Evolutionary conservation across 2,888 invertebrate species (phyloP).

Genomic region (Cantharis lateralis): DNA sequence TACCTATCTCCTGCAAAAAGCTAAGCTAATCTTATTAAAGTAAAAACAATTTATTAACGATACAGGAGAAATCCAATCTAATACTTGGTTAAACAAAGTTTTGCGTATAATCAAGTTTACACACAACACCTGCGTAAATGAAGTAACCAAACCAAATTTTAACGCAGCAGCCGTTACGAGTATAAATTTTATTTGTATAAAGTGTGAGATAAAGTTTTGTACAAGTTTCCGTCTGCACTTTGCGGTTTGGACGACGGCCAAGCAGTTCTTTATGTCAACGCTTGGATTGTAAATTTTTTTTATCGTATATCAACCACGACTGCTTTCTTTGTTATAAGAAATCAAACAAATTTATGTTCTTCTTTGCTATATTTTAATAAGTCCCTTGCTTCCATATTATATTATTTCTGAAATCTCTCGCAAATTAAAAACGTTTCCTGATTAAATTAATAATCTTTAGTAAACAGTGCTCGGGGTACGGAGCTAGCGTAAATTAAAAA

Average conservation of each 20-base stretch:
- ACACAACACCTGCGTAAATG: slow-evolving; percentile 11
- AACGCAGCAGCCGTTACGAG: slow-evolving; percentile 12
- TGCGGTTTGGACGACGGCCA: slow-evolving; percentile 29
- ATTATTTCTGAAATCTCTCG: no score
- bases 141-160: slow-evolving; percentile 4
- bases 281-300: slow-evolving; percentile 18
- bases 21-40: not conserved
- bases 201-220: slow-evolving; percentile 30
- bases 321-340: slow-evolving; percentile 10
- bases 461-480: no score
- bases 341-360: not conserved
- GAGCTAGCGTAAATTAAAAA: no score
- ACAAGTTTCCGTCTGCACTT: slow-evolving; percentile 28
- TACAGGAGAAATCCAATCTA: not conserved
- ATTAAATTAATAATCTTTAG: no score
- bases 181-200: slow-evolving; percentile 28
- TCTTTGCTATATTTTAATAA: not conserved
- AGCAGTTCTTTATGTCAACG: slow-evolving; percentile 24
- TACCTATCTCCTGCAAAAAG: not conserved
- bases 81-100: slow-evolving; percentile 4
- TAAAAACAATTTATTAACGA: not conserved
- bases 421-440: no score
- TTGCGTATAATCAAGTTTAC: slow-evolving; percentile 1
- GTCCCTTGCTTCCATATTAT: no score
- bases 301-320: slow-evolving; percentile 24